phyloP scores from a whole-genome alignment of 1,140 invertebrate species.

The Polypedilum pembai region DNA sequence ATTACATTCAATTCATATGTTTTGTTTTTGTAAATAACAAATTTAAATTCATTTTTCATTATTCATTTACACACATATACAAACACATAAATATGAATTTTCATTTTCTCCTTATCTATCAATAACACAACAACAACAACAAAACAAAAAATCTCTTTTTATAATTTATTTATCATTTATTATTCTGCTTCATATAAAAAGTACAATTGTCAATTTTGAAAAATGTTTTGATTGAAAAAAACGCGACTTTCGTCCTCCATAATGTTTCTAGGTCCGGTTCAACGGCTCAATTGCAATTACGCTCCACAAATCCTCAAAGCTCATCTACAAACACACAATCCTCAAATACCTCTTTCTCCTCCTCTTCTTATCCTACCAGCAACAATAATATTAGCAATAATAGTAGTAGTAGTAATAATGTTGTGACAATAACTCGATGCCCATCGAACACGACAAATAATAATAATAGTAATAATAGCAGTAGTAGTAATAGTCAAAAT shows the following conservation, averaged over 20 bases:
- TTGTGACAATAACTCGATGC: slow-evolving; percentile 24
- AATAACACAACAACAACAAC: too few species aligned
- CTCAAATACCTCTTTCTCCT: neutral
- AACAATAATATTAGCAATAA: slow-evolving; percentile 22
- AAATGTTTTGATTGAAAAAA: slow-evolving; percentile 25
- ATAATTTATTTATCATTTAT: too few species aligned
- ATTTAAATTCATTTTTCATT: too few species aligned
- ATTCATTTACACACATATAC: too few species aligned
- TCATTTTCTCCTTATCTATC: too few species aligned
- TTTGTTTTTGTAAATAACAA: too few species aligned
- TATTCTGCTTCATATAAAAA: too few species aligned
- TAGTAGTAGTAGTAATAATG: slow-evolving; percentile 6
- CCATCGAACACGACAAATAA: neutral
- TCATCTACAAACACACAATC: neutral
- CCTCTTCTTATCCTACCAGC: slow-evolving; percentile 3
- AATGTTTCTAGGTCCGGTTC: slow-evolving; percentile 27
- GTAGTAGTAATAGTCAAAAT: slow-evolving; percentile 12
- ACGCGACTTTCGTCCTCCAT: slow-evolving; percentile 21
- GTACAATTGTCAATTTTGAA: neutral
- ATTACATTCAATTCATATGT: too few species aligned
- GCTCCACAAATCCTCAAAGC: neutral
- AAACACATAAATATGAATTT: too few species aligned
- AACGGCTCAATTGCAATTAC: slow-evolving; percentile 26
- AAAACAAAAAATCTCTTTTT: too few species aligned
- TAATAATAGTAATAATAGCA: slow-evolving; percentile 7